These are phyloP conservation scores for Oegoconia quadripuncta DNA, from an alignment of 2,888 invertebrate genomes.

Conservation along the genomic window DNA sequence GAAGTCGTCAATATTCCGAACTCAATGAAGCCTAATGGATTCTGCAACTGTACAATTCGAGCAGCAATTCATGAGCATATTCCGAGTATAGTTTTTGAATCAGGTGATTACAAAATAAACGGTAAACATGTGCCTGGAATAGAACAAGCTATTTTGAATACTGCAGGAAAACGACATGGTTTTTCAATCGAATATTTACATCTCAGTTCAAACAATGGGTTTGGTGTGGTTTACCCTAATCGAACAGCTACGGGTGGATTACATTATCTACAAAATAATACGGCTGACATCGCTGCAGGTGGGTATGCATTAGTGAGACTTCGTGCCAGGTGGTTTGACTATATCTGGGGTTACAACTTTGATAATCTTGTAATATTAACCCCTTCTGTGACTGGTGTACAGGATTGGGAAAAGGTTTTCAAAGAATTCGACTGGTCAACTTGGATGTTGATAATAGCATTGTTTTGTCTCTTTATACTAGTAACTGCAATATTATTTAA, in stretches of 20 bases:
- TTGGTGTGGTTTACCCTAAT: slow-evolving; percentile 3
- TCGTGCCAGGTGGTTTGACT: slow-evolving; percentile 12
- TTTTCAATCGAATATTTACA: slow-evolving; percentile 2
- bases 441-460: slow-evolving; percentile 5
- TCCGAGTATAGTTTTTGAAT: slow-evolving; percentile 6
- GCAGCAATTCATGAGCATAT: slow-evolving; percentile 12
- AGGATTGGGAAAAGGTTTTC: slow-evolving; percentile 12
- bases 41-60: slow-evolving; percentile 12
- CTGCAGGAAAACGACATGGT: neutral
- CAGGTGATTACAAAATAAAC: neutral
- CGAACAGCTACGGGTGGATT: slow-evolving; percentile 12
- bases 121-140: slow-evolving; percentile 2
- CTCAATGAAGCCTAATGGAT: slow-evolving; percentile 5
- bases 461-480: neutral
- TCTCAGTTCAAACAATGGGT: neutral
- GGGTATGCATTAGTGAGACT: slow-evolving; percentile 13
- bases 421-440: slow-evolving; percentile 6
- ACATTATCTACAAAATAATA: slow-evolving; percentile 2
- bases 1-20: slow-evolving; percentile 3
- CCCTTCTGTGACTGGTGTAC: neutral
- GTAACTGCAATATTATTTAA: neutral
- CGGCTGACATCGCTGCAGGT: slow-evolving; percentile 15
- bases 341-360: slow-evolving; percentile 11
- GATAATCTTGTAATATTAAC: slow-evolving; percentile 5
- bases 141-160: slow-evolving; percentile 7